Evolutionary conservation across 2,888 invertebrate genomes (phyloP).

Genomic region (Tetranychus truncatus): DNA sequence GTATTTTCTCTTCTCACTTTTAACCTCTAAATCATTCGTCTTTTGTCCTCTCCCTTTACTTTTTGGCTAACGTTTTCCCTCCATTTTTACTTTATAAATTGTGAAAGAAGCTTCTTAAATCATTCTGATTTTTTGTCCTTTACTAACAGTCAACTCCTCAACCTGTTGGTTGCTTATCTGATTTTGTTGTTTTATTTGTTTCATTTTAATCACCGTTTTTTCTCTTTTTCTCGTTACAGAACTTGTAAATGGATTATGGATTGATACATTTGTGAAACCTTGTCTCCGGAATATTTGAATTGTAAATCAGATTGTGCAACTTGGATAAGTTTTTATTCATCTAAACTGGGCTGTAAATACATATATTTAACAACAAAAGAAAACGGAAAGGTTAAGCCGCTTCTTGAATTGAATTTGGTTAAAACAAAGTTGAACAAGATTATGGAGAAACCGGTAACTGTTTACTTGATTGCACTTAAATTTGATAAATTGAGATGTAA

Average conservation of each 20-base stretch:
- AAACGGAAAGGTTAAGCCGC: not conserved
- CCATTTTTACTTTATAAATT: no score
- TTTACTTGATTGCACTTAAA: conserved; percentile 1
- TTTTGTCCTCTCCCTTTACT: no score
- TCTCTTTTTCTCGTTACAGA: not conserved
- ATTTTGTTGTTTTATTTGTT: not conserved
- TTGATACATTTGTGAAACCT: no score
- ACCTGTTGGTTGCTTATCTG: not conserved
- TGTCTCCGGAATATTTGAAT: no score
- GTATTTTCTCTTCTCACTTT: no score
- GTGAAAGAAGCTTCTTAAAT: no score
- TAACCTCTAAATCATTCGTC: no score
- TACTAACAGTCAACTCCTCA: no score
- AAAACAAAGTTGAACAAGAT: conserved; percentile 1
- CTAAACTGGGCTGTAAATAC: not conserved
- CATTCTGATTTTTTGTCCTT: no score
- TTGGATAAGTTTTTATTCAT: not conserved
- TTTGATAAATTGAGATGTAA: not conserved
- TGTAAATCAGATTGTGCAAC: not conserved
- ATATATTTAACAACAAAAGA: not conserved
- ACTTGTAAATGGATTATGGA: not conserved
- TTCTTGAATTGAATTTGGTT: not conserved
- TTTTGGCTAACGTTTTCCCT: no score
- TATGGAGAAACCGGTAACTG: not conserved
- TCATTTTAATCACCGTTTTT: not conserved